phyloP scores from a whole-genome alignment of 2,888 invertebrate genomes.

The Idaea straminata region DNA sequence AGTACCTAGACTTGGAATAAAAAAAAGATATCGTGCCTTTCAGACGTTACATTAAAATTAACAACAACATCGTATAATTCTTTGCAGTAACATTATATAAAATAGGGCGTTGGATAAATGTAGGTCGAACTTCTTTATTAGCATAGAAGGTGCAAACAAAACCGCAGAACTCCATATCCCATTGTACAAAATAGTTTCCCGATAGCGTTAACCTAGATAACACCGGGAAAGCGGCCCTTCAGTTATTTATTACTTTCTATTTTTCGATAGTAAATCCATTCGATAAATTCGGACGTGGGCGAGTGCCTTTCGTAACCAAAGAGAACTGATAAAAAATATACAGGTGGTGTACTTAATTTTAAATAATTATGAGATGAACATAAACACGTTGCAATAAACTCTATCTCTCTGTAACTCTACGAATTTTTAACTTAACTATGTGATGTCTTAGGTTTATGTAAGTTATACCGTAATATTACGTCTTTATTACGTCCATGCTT shows the following conservation, averaged over 20 bases:
- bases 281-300: conserved; percentile 67
- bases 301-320: conserved; percentile 57
- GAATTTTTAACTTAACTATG: too few relatives aligned
- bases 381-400: too few relatives aligned
- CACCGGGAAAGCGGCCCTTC: conserved; percentile 69
- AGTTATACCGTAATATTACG: too few relatives aligned
- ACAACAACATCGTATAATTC: background rate
- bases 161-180: conserved; percentile 26
- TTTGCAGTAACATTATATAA: background rate
- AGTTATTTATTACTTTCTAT: conserved; percentile 75
- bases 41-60: too few relatives aligned
- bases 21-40: conserved; percentile 6
- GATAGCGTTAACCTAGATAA: conserved; percentile 62
- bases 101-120: background rate
- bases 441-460: too few relatives aligned
- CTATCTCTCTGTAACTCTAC: too few relatives aligned
- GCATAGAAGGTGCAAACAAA: background rate
- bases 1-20: conserved; percentile 6
- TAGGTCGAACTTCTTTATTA: background rate
- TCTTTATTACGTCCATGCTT: too few relatives aligned
- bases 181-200: conserved; percentile 37
- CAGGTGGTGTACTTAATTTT: conserved; percentile 8
- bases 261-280: conserved; percentile 71
- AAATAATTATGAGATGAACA: background rate
- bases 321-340: conserved; percentile 36